These are phyloP conservation scores for Anoncus sp. DNA, from an alignment of 2,888 invertebrate species.

Conservation along the genomic window DNA sequence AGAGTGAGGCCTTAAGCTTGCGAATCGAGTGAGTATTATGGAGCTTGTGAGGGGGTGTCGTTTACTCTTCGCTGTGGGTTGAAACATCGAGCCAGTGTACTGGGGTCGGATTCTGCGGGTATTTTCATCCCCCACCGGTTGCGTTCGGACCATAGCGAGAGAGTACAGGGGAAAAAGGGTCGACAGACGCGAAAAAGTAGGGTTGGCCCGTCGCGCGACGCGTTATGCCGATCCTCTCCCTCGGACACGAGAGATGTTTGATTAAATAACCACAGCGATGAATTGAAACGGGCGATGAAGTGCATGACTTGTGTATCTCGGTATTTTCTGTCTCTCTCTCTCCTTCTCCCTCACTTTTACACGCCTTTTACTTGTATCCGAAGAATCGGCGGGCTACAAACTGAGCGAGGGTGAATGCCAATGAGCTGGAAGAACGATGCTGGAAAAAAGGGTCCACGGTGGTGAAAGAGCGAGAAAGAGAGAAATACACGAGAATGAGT, in stretches of 20 bases:
- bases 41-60: constrained; percentile 40
- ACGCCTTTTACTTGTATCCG: constrained; percentile 34
- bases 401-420: constrained; percentile 65
- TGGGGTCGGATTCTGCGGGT: constrained; percentile 77
- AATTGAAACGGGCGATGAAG: constrained; percentile 82
- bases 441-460: constrained; percentile 45
- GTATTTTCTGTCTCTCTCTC: constrained; percentile 5
- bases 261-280: constrained; percentile 83
- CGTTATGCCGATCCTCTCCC: constrained; percentile 49
- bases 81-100: constrained; percentile 27
- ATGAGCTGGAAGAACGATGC: constrained; percentile 62
- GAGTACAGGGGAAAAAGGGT: constrained; percentile 59
- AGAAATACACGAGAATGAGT: constrained; percentile 8
- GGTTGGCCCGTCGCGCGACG: constrained; percentile 16
- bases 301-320: constrained; percentile 79
- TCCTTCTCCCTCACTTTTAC: background rate
- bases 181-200: constrained; percentile 35
- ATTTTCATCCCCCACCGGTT: constrained; percentile 66
- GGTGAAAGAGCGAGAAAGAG: constrained; percentile 33
- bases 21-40: constrained; percentile 62
- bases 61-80: constrained; percentile 18
- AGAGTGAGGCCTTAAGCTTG: constrained; percentile 20
- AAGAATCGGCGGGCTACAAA: constrained; percentile 22
- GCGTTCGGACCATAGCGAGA: constrained; percentile 47
- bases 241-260: constrained; percentile 77